Base-by-base conservation (phyloP, 1,140 invertebrate genomes). In the Drosophila navojoa region DNA sequence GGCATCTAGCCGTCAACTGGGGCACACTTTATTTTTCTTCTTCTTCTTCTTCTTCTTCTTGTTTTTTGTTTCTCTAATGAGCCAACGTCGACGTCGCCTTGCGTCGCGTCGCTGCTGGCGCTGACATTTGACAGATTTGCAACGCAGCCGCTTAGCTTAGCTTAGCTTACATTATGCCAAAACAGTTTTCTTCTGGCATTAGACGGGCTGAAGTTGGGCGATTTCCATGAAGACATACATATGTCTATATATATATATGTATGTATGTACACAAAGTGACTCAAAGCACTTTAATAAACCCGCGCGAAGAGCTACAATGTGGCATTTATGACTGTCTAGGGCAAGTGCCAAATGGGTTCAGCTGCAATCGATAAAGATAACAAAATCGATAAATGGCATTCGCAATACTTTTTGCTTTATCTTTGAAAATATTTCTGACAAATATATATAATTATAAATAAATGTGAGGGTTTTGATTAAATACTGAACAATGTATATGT, bases 51-150 rank as follows among this genome's bases (percentile, higher is more conserved):
- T 27, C 19, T 16, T 38, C 42, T n/a, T 38, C 29, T 38, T 45
- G 29, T 54, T 45, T 38, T 53, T 77, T 74, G 59, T 66, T 73
- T 86, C 87, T 86, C 76, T 86, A 86, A 86, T 86, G 82, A 86
- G 82, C 76, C 81, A 72, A 67, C 81, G 73, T 57, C 77, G 57
- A 49, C 45, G 29, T 29, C 19, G 49, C 49, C 55, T 45, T 22
- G 19, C 45, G 29, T 29, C 19, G 49, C 49, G 55, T 45, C 63
- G 76, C 79, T 79, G 77, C 84, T 89, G 79, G 52, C 76, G 71
- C 71, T 84, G 84, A 89, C 84, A 89, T 89, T 89, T 89, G 84
- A 89, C 84, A 89, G 85, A 89, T 89, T 89, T 89, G 73, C 76
- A 77, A 77, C 55, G 69, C 70, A 54, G 54, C 64, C 68, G 81